Percentiles rank a stretch among this genome's conserved stretches.
These are phyloP conservation scores for Sinocyclocheilus maitianheensis DNA, from an alignment of 2,113 vertebrate genomes.

Conservation along the genomic window DNA sequence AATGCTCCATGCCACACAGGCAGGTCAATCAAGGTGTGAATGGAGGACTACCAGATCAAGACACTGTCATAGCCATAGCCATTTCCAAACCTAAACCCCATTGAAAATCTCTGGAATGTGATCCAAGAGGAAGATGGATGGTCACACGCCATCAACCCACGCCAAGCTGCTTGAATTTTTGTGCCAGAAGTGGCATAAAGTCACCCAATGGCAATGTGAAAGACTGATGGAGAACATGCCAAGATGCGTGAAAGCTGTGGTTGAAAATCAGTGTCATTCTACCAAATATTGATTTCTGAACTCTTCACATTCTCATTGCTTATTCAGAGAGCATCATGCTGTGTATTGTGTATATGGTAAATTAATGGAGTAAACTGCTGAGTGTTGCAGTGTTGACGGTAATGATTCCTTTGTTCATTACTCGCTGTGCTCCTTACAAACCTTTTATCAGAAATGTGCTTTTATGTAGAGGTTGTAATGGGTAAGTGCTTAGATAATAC, in stretches of 20 bases:
- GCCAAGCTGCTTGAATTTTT: too few species aligned
- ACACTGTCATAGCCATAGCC: neutral
- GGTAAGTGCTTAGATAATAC: neutral
- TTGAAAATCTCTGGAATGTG: neutral
- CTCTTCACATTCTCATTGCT: conserved; percentile 20
- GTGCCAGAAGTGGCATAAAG: too few species aligned
- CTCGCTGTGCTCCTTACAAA: neutral
- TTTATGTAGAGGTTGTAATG: conserved; percentile 14
- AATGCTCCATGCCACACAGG: neutral
- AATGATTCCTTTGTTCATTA: conserved; percentile 20
- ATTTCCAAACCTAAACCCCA: neutral
- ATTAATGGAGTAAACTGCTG: neutral
- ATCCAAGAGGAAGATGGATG: too few species aligned
- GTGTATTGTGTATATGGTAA: neutral
- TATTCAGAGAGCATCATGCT: conserved; percentile 31
- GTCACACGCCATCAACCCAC: too few species aligned
- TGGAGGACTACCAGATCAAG: neutral
- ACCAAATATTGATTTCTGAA: too few species aligned
- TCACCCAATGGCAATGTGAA: too few species aligned
- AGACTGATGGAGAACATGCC: too few species aligned
- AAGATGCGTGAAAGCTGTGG: too few species aligned
- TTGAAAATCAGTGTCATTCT: too few species aligned
- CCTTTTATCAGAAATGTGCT: neutral
- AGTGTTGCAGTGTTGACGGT: neutral
- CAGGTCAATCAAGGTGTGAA: neutral